These are phyloP conservation scores for Orycteropus afer DNA, from an alignment of 2,113 vertebrate genomes.

Conservation along the genomic window DNA sequence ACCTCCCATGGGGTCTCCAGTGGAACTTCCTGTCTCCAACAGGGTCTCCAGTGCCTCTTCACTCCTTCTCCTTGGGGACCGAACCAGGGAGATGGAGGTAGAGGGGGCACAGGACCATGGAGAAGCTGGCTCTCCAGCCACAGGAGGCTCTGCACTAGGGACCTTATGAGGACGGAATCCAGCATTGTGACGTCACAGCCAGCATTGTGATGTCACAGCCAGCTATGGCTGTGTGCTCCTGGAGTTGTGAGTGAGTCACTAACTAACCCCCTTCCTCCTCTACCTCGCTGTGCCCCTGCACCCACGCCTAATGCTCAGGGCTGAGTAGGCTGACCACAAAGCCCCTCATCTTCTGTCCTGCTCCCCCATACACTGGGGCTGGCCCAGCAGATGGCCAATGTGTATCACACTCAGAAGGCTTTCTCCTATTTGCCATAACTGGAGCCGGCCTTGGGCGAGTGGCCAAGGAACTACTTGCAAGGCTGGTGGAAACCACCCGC, in stretches of 20 bases:
- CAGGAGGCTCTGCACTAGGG: background rate
- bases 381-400: background rate
- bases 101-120: too few species aligned
- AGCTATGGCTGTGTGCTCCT: background rate
- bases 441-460: rapidly evolving
- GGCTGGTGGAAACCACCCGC: background rate
- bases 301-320: rapidly evolving
- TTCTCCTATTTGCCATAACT: background rate
- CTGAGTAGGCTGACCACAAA: rapidly evolving
- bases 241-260: background rate
- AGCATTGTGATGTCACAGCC: too few species aligned
- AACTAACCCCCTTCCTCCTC: background rate
- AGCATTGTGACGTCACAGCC: constrained; percentile 3
- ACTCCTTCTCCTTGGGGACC: background rate
- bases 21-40: too few species aligned
- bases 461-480: background rate
- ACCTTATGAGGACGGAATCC: background rate
- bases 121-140: too few species aligned
- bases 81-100: background rate
- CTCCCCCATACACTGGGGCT: rapidly evolving
- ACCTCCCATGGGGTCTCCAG: too few species aligned
- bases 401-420: rapidly evolving
- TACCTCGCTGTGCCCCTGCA: rapidly evolving
- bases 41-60: too few species aligned
- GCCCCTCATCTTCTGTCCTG: background rate